Evolutionary conservation across 1,140 invertebrate genomes (phyloP).

Genomic region (Matsumurasca onukii): DNA sequence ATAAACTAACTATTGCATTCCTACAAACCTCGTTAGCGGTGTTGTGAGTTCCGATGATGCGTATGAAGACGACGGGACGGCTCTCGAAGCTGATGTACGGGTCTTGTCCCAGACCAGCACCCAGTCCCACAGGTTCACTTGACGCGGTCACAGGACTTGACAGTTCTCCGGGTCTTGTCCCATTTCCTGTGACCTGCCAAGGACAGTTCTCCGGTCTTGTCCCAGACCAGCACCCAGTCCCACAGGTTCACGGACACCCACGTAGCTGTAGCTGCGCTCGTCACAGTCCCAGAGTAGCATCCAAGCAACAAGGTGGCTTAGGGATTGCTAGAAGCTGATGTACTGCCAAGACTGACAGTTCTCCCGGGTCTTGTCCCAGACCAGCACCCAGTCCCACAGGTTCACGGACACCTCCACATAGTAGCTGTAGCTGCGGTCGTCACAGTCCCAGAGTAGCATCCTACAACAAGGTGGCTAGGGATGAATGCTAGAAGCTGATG

Average conservation of each 20-base stretch:
- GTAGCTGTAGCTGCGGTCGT: conserved; percentile 94
- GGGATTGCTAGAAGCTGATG: too few relatives aligned
- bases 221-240: conserved; percentile 85
- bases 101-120: conserved; percentile 78
- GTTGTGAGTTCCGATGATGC: conserved; percentile 93
- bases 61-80: conserved; percentile 88
- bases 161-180: too few relatives aligned
- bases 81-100: conserved; percentile 74
- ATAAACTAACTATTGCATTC: too few relatives aligned
- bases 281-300: conserved; percentile 98
- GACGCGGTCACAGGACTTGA: too few relatives aligned
- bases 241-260: conserved; percentile 92
- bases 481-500: too few relatives aligned
- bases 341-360: conserved; percentile 91
- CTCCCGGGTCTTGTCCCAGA: conserved; percentile 76
- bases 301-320: too few relatives aligned
- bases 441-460: conserved; percentile 63
- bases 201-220: conserved; percentile 73
- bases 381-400: conserved; percentile 83
- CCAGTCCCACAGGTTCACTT: conserved; percentile 91
- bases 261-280: conserved; percentile 90
- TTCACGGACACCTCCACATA: conserved; percentile 95
- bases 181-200: too few relatives aligned
- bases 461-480: too few relatives aligned
- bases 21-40: conserved; percentile 88